Conservation (phyloP, 2,113 vertebrate species). For the Amazona guildingii region DNA sequence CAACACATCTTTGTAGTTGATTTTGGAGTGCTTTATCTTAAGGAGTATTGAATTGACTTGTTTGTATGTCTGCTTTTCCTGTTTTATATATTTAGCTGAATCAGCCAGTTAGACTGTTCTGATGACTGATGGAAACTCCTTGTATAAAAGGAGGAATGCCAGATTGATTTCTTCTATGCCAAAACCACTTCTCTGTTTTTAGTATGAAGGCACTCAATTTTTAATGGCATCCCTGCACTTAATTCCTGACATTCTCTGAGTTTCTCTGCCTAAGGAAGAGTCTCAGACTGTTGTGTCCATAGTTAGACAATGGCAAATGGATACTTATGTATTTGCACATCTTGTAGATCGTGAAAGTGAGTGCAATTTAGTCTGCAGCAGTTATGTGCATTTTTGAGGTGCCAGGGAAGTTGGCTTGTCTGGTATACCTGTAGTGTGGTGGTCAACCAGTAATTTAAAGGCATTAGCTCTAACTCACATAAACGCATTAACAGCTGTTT, state of each 20-base stretch:
- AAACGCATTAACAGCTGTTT: not conserved
- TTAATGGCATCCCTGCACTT: not conserved
- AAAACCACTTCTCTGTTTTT: not conserved
- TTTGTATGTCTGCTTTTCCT: not conserved
- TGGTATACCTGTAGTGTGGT: not conserved
- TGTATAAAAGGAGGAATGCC: not conserved
- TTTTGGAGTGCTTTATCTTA: not conserved
- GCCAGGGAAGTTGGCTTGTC: not conserved
- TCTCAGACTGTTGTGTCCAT: not conserved
- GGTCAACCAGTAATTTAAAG: not conserved
- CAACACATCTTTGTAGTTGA: not conserved
- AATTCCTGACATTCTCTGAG: not conserved
- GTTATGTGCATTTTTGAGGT: not conserved
- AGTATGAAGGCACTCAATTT: not conserved
- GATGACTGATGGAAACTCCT: not conserved
- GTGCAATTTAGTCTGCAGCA: not conserved
- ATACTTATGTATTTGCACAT: not conserved
- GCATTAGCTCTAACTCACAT: not conserved
- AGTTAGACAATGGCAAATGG: not conserved
- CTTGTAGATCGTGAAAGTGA: not conserved
- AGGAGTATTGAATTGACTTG: not conserved
- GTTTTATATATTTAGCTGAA: not conserved
- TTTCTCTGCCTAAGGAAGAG: not conserved
- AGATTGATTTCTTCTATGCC: not conserved
- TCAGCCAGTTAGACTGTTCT: not conserved